These are phyloP conservation scores for Stenurella melanura DNA, from an alignment of 2,888 invertebrate species.

Conservation along the genomic window DNA sequence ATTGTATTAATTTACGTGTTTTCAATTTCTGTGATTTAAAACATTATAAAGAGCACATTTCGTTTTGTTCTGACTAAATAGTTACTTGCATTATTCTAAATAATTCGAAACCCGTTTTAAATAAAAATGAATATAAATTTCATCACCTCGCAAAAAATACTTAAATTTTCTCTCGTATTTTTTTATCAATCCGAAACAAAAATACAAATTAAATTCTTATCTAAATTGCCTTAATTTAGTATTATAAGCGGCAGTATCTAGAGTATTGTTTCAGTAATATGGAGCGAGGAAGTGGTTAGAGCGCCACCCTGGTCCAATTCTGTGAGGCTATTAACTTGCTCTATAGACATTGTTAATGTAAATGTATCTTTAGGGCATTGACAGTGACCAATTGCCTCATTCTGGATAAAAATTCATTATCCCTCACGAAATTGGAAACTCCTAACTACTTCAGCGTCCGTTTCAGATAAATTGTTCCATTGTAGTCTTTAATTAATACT, in stretches of 20 bases:
- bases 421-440: slow-evolving; percentile 69
- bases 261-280: slow-evolving; percentile 58
- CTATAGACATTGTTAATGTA: slow-evolving; percentile 70
- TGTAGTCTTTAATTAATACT: slow-evolving; percentile 67
- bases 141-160: neutral
- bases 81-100: no score
- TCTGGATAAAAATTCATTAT: slow-evolving; percentile 69
- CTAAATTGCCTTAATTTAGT: slow-evolving; percentile 59
- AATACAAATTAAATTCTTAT: slow-evolving; percentile 48
- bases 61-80: no score
- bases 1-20: no score
- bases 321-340: slow-evolving; percentile 67
- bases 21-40: no score
- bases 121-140: neutral
- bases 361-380: slow-evolving; percentile 71
- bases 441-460: slow-evolving; percentile 63
- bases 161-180: slow-evolving; percentile 11
- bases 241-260: slow-evolving; percentile 56
- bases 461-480: slow-evolving; percentile 64
- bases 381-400: slow-evolving; percentile 70
- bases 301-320: slow-evolving; percentile 53
- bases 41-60: no score
- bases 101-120: no score
- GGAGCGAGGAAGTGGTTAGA: slow-evolving; percentile 58
- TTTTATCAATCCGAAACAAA: slow-evolving; percentile 20